Evolutionary conservation across 2,113 vertebrate species (phyloP), one percentile per base, ranked within the genome.

Genomic region (Hippolais icterina): DNA sequence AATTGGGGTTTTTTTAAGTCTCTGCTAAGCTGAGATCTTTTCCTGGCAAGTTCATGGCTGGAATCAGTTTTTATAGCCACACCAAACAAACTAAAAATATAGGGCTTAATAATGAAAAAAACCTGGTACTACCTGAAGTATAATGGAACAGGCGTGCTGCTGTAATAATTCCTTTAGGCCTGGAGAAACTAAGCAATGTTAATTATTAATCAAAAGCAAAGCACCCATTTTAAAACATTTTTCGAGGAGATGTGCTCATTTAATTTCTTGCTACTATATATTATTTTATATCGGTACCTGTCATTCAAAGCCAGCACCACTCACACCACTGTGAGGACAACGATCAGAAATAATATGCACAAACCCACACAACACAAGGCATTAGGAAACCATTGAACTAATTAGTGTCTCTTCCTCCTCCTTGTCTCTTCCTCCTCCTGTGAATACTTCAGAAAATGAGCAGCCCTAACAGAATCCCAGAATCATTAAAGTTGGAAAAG

Each of bases 201-300:
- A 98, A 98, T 97, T 96, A 96, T 98, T 98, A 96, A 97, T 97
- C 94, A 97, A 97, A 97, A 96, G 94, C 89, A 94, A 97, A 91
- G 61, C 56, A 83, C 85, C 83, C 83, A 88, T 96, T 96, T 96
- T 96, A 87, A 97, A 97, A 87, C 86, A 97, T 89, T 97, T 97
- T 97, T 96, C 23, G 74, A 80, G 90, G 91, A 97, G 94, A 89
- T 74, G 47, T 64, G 42, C 91, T 89, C 84, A 83, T 97, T 83
- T 94, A 75, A 94, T 97, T 97, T 95, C 80, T 94, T 97, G 78
- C 92, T 91, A 89, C 80, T 12, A 24, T 86, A 31, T 70, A 78
- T 96, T 92, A 87, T 93, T 95, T 93, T 83, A 50, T 92, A 89
- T 89, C 61, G 65, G 60, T 79, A 84, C 74, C 69, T 94, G 91